A percentile compares a stretch with the other conserved stretches of the same genome.
Evolutionary conservation across 2,888 invertebrate genomes (phyloP).

Genomic region (Acanthopleura granulata): DNA sequence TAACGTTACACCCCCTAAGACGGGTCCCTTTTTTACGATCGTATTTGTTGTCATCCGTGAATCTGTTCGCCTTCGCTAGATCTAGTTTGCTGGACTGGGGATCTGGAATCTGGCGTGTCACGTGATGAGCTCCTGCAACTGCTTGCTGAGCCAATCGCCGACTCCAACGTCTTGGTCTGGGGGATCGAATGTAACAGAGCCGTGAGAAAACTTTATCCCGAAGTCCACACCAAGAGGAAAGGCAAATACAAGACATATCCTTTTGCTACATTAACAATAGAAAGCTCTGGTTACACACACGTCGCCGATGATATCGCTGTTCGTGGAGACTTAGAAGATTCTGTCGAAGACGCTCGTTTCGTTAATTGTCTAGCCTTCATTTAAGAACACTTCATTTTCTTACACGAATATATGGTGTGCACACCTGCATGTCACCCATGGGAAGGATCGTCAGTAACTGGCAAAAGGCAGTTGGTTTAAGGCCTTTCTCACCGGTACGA

Average conservation of each 20-base stretch:
- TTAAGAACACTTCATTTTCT: too few relatives aligned
- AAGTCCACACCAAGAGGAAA: constrained; percentile 53
- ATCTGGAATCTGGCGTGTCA: constrained; percentile 47
- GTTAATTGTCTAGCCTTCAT: not conserved
- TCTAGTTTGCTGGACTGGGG: constrained; percentile 51
- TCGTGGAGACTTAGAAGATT: too few relatives aligned
- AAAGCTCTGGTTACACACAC: not conserved
- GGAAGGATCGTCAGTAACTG: too few relatives aligned
- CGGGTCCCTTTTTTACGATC: too few relatives aligned
- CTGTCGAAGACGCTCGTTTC: too few relatives aligned
- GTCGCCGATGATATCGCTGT: too few relatives aligned
- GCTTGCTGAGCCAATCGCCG: constrained; percentile 41
- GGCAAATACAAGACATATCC: constrained; percentile 64
- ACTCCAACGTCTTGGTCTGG: constrained; percentile 49
- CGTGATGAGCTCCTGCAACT: constrained; percentile 49
- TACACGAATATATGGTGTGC: too few relatives aligned
- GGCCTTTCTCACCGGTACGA: too few relatives aligned
- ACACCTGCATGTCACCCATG: too few relatives aligned
- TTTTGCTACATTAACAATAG: constrained; percentile 28
- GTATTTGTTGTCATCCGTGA: too few relatives aligned
- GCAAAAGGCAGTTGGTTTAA: too few relatives aligned
- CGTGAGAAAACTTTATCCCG: constrained; percentile 51
- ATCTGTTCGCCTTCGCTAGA: constrained; percentile 30
- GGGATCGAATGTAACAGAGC: constrained; percentile 59
- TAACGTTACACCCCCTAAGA: too few relatives aligned